Evolutionary conservation across 2,888 invertebrate species (phyloP).

Genomic region (Pelosia muscerda): DNA sequence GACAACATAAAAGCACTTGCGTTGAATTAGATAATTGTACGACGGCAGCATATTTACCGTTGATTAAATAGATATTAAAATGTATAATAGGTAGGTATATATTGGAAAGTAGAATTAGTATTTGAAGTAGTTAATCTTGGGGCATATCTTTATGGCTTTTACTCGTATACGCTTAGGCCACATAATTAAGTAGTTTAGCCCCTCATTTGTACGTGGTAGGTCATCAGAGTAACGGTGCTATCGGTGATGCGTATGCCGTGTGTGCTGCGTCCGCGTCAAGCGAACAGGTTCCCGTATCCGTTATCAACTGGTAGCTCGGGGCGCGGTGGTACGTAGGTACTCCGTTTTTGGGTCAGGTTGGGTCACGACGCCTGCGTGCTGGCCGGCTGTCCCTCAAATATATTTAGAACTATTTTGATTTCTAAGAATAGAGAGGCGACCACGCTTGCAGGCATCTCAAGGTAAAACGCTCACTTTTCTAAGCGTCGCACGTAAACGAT

Average conservation of each 20-base stretch:
- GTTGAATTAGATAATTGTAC: conserved; percentile 4
- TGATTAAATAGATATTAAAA: neutral
- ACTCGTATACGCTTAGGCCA: neutral
- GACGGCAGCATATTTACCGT: neutral
- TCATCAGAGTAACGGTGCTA: conserved; percentile 70
- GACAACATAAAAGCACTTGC: conserved; percentile 7
- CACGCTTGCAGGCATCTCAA: conserved; percentile 76
- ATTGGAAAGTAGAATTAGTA: conserved; percentile 5
- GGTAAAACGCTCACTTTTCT: conserved; percentile 85
- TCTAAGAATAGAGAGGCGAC: conserved; percentile 80
- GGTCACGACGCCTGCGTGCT: conserved; percentile 85
- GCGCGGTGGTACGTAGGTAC: conserved; percentile 75
- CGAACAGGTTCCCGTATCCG: conserved; percentile 81
- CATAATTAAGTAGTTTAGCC: conserved; percentile 17
- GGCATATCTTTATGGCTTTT: neutral
- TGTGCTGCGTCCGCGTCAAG: conserved; percentile 59
- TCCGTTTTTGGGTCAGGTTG: conserved; percentile 84
- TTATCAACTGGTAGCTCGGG: conserved; percentile 76
- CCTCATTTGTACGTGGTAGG: conserved; percentile 45
- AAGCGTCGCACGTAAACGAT: conserved; percentile 80
- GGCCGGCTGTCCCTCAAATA: conserved; percentile 66
- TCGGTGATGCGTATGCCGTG: conserved; percentile 57
- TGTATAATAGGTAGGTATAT: neutral
- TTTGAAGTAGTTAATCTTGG: conserved; percentile 1
- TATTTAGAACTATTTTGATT: conserved; percentile 76